Base-by-base conservation (phyloP, 2,113 vertebrate species). In the Suncus etruscus region DNA sequence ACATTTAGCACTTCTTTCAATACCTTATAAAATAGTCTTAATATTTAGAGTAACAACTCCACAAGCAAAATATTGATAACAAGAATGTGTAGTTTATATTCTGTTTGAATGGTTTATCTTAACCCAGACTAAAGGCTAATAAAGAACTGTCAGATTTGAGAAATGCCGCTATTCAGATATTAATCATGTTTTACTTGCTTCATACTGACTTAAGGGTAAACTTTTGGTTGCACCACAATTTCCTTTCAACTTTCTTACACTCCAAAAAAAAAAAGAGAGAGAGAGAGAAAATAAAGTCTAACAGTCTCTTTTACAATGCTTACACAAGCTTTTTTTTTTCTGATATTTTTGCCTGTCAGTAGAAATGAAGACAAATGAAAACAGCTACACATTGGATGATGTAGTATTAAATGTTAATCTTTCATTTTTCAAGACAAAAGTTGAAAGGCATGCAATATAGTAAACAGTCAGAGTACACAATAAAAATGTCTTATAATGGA, bases 291-390 rank as follows among this genome's bases (percentile, higher is more conserved):
- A n/a, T 22, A 81, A 90, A 70, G 45, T n/a, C 22, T 66, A 77
- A 90, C 82, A 1, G 0, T 91, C 50, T 95, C 65, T 14, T 75
- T 63, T 86, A 58, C 74, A 86, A 79, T 48, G 6, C 24, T 83
- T 91, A 63, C 16, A 73, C 2, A 51, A 29, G 8, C 31, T 9
- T 22, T 61, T 88, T 9, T 22, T 61, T 88, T 77, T 81, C 24
- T 11, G 24, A 20, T 47, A 11, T 48, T 86, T 70, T 76, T 51
- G 24, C 7, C 45, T 74, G 25, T 87, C 48, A 75, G 18, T 86
- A 90, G 1, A 92, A 90, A 84, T 50, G 86, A 83, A 76, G 58
- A 79, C 74, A 81, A 93, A 82, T 80, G 11, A 79, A 89, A 87
- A 50, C 6, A 72, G 24, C 16, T 65, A 73, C 16, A 39, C 54